Percentiles rank a stretch among this genome's conserved stretches.
These are phyloP conservation scores for Drosophila willistoni DNA, from an alignment of 1,140 invertebrate species.

Conservation along the genomic window DNA sequence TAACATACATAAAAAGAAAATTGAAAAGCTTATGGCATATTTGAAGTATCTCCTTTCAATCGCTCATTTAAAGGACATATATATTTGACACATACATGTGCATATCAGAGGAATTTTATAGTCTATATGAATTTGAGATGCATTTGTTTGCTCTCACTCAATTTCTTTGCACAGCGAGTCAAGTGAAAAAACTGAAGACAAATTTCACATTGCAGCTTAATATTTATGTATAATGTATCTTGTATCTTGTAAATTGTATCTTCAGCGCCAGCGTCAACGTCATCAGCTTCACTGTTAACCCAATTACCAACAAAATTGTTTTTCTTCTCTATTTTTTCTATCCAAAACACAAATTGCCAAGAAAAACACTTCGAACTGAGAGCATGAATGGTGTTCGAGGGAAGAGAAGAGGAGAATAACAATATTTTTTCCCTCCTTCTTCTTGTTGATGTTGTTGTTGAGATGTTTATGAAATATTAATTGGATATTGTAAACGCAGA, in stretches of 20 bases:
- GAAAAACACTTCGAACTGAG: conserved; percentile 57
- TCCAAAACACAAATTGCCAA: conserved; percentile 50
- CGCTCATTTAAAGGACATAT: no score
- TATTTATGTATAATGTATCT: conserved; percentile 22
- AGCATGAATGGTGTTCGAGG: conserved; percentile 19
- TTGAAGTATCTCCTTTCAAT: no score
- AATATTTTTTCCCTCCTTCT: neutral
- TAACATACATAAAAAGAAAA: no score
- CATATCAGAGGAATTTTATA: neutral
- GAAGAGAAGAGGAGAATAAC: neutral
- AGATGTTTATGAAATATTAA: conserved; percentile 67
- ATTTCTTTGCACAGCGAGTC: neutral
- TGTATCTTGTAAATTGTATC: conserved; percentile 20
- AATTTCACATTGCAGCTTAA: conserved; percentile 11
- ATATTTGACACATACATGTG: no score
- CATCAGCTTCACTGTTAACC: conserved; percentile 48
- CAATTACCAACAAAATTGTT: conserved; percentile 45
- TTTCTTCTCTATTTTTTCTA: conserved; percentile 26
- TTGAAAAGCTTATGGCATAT: no score
- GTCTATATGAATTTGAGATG: no score
- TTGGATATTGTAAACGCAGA: conserved; percentile 50
- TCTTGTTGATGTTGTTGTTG: neutral
- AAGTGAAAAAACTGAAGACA: conserved; percentile 12
- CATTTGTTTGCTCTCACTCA: conserved; percentile 2
- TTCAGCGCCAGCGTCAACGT: conserved; percentile 15